A percentile compares a stretch with the other conserved stretches of the same genome.
phyloP scores from a whole-genome alignment of 2,797 vertebrate genomes.

The Poeciliopsis turneri region DNA sequence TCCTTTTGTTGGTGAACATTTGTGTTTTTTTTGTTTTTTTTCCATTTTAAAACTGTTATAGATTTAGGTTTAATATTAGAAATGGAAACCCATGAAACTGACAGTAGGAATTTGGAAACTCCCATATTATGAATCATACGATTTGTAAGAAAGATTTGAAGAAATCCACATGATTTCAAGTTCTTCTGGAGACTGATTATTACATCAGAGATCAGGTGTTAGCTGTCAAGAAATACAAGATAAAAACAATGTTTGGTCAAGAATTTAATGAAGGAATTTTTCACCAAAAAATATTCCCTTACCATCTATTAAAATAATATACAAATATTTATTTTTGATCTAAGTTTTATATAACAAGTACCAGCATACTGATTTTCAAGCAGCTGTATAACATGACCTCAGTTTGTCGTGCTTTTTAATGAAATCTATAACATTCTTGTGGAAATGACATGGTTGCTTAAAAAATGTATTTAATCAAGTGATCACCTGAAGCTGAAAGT shows the following conservation, averaged over 20 bases:
- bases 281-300: not conserved
- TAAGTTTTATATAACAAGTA: not conserved
- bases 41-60: not conserved
- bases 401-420: not conserved
- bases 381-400: not conserved
- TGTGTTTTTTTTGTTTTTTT: not conserved
- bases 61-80: not conserved
- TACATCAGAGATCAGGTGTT: not conserved
- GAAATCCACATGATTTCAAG: not conserved
- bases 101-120: not conserved
- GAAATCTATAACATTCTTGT: not conserved
- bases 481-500: not conserved
- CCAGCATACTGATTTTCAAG: not conserved
- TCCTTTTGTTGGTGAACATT: slow-evolving; percentile 10
- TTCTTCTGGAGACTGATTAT: not conserved
- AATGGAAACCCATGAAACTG: not conserved
- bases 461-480: not conserved
- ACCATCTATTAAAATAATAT: not conserved
- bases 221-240: not conserved
- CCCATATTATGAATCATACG: not conserved
- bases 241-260: not conserved
- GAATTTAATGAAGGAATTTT: not conserved
- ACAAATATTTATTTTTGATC: not conserved
- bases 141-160: not conserved
- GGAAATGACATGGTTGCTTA: not conserved